Conservation (phyloP, 2,888 invertebrate genomes). For the Scotopteryx bipunctaria region DNA sequence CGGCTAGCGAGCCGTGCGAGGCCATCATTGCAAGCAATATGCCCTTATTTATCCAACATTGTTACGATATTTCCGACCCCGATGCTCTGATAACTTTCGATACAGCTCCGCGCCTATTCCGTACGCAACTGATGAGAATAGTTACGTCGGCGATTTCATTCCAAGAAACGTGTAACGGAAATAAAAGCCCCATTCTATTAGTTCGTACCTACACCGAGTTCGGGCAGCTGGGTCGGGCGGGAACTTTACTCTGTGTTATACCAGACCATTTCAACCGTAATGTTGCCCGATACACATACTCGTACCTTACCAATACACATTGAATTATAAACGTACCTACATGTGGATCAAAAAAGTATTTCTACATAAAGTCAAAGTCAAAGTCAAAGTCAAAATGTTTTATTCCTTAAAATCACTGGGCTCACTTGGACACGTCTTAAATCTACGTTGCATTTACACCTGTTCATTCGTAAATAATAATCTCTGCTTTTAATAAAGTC, state of each 20-base stretch:
- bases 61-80: slow-evolving; percentile 61
- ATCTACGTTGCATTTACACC: no score
- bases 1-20: slow-evolving; percentile 50
- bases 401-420: no score
- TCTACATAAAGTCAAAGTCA: no score
- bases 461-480: no score
- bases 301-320: not conserved
- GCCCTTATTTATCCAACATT: slow-evolving; percentile 68
- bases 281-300: slow-evolving; percentile 7
- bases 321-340: not conserved
- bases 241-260: slow-evolving; percentile 20
- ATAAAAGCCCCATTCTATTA: slow-evolving; percentile 46
- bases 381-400: no score
- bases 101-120: slow-evolving; percentile 49
- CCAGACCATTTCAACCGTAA: slow-evolving; percentile 11
- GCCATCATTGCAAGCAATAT: slow-evolving; percentile 63
- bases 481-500: no score
- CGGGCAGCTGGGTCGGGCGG: slow-evolving; percentile 19
- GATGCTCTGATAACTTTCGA: slow-evolving; percentile 61
- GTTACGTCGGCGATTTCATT: slow-evolving; percentile 48
- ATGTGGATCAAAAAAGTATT: no score
- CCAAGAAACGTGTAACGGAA: slow-evolving; percentile 49
- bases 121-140: slow-evolving; percentile 46
- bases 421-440: no score
- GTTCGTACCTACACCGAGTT: slow-evolving; percentile 20